phyloP scores from a whole-genome alignment of 2,797 vertebrate species.

The Bovichtus diacanthus region DNA sequence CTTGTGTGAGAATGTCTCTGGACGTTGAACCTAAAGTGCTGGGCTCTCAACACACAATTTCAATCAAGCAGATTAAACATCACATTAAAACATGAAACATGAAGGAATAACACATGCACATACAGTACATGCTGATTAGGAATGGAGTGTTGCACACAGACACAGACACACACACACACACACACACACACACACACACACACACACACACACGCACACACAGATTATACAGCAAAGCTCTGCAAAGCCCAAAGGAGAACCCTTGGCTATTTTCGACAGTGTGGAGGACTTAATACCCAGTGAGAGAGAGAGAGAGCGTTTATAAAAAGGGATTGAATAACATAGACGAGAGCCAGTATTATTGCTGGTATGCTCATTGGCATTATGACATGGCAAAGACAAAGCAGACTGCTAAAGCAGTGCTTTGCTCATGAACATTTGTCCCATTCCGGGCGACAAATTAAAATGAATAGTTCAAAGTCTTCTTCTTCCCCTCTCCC shows the following conservation, averaged over 20 bases:
- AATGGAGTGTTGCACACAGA: conserved; percentile 7
- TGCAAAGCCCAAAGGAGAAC: conserved; percentile 57
- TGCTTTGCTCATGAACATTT: background rate
- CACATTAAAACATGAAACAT: background rate
- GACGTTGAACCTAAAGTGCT: background rate
- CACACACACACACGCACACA: background rate
- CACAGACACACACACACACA: conserved; percentile 1
- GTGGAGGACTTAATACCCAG: conserved; percentile 57
- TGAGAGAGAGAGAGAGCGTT: conserved; percentile 31
- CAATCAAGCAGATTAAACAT: background rate
- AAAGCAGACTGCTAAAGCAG: background rate
- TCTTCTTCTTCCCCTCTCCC: background rate
- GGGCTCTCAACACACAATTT: background rate
- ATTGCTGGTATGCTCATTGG: conserved; percentile 10
- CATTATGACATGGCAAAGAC: background rate
- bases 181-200: conserved; percentile 2
- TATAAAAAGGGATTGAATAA: conserved; percentile 57
- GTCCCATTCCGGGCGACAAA: background rate
- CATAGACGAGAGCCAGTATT: conserved; percentile 22
- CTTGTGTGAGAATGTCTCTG: background rate
- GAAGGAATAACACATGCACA: background rate
- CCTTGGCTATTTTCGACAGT: conserved; percentile 58
- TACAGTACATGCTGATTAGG: background rate
- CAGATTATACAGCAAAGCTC: conserved; percentile 53
- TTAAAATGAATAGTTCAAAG: background rate